phyloP scores from a whole-genome alignment of 2,113 vertebrate species.

The Zootoca vivipara region DNA sequence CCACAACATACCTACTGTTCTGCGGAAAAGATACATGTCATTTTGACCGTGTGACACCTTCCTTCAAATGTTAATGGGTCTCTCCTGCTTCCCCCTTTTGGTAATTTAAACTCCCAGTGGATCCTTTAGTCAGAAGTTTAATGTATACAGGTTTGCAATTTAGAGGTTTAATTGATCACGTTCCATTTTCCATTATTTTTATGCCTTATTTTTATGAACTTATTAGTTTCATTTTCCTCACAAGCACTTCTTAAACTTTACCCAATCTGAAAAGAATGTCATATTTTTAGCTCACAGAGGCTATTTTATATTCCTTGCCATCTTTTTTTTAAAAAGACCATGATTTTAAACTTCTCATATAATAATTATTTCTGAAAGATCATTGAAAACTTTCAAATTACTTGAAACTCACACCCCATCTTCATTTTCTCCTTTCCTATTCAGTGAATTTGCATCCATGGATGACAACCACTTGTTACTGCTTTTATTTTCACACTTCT shows the following conservation, averaged over 20 bases:
- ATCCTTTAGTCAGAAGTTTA: neutral
- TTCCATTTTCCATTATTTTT: neutral
- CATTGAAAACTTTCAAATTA: constrained; percentile 8
- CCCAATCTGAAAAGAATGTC: neutral
- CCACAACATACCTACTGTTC: too few relatives aligned
- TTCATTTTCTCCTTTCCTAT: neutral
- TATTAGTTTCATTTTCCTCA: neutral
- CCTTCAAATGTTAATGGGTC: neutral
- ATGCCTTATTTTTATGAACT: neutral
- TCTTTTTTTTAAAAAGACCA: neutral
- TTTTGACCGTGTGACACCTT: neutral
- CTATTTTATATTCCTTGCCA: neutral
- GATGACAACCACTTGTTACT: neutral
- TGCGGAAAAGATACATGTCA: too few relatives aligned
- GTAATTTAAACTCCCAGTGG: neutral
- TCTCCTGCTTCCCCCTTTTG: neutral
- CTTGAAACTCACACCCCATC: neutral
- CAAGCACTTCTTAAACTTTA: neutral
- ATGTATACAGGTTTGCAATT: neutral
- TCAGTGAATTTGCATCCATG: neutral
- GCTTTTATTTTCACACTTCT: neutral
- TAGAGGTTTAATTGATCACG: neutral
- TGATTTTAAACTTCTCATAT: neutral
- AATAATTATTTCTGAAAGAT: neutral
- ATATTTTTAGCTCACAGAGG: neutral